A percentile compares a stretch with the other conserved stretches of the same genome.
phyloP scores from a whole-genome alignment of 2,797 vertebrate species.

The Lithobates pipiens region DNA sequence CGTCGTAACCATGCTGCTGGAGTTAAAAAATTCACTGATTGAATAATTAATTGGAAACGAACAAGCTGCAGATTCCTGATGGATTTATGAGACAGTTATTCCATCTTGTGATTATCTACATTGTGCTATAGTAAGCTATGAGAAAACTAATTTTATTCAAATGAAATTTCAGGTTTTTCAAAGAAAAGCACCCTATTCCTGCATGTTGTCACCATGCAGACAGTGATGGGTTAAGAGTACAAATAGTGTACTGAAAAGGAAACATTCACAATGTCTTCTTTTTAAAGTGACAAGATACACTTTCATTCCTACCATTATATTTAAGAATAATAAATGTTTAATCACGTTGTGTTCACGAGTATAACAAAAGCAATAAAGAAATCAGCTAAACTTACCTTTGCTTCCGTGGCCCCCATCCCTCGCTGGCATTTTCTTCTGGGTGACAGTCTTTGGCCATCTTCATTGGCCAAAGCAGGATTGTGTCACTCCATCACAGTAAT shows the following conservation, averaged over 20 bases:
- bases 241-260: not conserved
- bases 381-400: no score
- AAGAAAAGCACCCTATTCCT: conserved; percentile 8
- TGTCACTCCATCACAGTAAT: no score
- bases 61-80: conserved; percentile 96
- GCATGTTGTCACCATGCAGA: not conserved
- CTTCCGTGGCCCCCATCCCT: no score
- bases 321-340: no score
- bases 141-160: conserved; percentile 83
- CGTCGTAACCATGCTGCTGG: conserved; percentile 95
- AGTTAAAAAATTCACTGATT: conserved; percentile 94
- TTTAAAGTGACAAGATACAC: not conserved
- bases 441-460: no score
- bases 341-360: no score
- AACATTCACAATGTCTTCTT: not conserved
- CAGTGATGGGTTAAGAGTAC: conserved; percentile 5
- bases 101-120: conserved; percentile 95
- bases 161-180: conserved; percentile 71
- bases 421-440: no score
- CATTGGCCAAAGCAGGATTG: no score
- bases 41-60: conserved; percentile 95
- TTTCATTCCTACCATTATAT: not conserved
- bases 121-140: conserved; percentile 89
- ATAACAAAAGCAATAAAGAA: no score
- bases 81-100: conserved; percentile 98